Base-by-base conservation (phyloP, 2,113 vertebrate species). In the Colistium nudipinnis region DNA sequence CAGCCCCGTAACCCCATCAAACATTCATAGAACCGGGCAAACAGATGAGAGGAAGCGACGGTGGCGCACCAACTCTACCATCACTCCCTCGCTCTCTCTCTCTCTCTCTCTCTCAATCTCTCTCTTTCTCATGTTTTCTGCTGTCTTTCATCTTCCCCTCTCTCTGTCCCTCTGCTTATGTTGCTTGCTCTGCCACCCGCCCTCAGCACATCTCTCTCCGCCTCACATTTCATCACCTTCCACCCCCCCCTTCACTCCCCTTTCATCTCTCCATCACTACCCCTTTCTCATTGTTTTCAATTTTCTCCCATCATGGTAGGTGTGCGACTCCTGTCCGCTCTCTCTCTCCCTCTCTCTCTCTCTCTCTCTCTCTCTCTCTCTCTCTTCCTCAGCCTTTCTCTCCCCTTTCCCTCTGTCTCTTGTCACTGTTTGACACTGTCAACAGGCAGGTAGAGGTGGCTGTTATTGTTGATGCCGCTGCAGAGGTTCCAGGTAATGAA, bases 391-490 rank as follows among this genome's bases (percentile, higher is more conserved):
- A n/a, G n/a, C n/a, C n/a, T n/a, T n/a, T 60, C 74, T 67, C 64
- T 49, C 72, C 22, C n/a, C 64, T 39, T 22, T 47, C 45, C 67
- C 82, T 61, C 74, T 60, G 49, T 72, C 77, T 82, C 80, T 77
- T 77, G 84, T 88, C 72, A 64, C 80, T 79, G 87, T 84, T 81
- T 89, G 89, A 90, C 90, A 87, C 76, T 65, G 81, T 86, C 87
- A 90, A 90, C 90, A 86, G 86, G 89, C 85, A 87, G 90, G 83
- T 83, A 60, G 81, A 85, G 84, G 81, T 83, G 86, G 84, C 87
- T 89, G 88, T 87, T 89, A 80, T 89, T 88, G 87, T 89, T 81
- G 86, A 84, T 76, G 81, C 79, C 78, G 81, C 63, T 80, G 84
- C 87, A 73, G 69, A 78, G 76, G 73, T 82, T 85, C 72, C 81